phyloP scores from a whole-genome alignment of 1,140 invertebrate species.

The Brachionus koreanus region DNA sequence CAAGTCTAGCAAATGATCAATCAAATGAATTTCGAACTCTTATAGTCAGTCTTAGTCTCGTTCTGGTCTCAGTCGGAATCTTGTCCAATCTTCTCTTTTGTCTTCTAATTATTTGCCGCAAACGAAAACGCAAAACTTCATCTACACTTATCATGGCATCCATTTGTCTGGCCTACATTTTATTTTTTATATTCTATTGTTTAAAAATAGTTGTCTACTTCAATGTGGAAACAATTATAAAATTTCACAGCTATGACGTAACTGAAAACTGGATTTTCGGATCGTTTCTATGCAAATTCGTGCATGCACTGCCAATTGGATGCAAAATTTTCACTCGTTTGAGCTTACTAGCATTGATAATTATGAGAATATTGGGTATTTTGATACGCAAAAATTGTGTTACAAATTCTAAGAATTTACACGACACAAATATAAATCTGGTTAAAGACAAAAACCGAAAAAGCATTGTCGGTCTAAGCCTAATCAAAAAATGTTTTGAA shows the following conservation, averaged over 20 bases:
- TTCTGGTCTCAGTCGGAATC: slow-evolving; percentile 1
- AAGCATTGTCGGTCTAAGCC: background rate
- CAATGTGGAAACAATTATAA: slow-evolving; percentile 5
- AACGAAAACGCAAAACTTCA: background rate
- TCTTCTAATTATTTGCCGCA: slow-evolving; percentile 19
- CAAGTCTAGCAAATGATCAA: background rate
- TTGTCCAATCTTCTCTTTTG: slow-evolving; percentile 28
- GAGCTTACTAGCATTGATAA: background rate
- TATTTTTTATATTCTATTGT: slow-evolving; percentile 22
- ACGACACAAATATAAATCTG: background rate
- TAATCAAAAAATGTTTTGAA: slow-evolving; percentile 7
- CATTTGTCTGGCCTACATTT: slow-evolving; percentile 32
- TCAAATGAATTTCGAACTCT: slow-evolving; percentile 7
- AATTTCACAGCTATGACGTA: slow-evolving; percentile 43
- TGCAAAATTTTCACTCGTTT: slow-evolving; percentile 27
- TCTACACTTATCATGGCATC: slow-evolving; percentile 21
- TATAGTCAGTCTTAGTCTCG: background rate
- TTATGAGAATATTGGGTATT: background rate
- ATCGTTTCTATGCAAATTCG: slow-evolving; percentile 34
- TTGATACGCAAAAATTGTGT: background rate
- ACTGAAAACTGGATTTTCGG: slow-evolving; percentile 37
- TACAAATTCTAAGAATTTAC: background rate
- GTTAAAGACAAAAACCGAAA: background rate
- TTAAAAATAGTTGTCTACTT: slow-evolving; percentile 22
- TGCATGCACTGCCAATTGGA: background rate